Conservation (phyloP, 1,140 invertebrate species). For the Mylabris phalerata region DNA sequence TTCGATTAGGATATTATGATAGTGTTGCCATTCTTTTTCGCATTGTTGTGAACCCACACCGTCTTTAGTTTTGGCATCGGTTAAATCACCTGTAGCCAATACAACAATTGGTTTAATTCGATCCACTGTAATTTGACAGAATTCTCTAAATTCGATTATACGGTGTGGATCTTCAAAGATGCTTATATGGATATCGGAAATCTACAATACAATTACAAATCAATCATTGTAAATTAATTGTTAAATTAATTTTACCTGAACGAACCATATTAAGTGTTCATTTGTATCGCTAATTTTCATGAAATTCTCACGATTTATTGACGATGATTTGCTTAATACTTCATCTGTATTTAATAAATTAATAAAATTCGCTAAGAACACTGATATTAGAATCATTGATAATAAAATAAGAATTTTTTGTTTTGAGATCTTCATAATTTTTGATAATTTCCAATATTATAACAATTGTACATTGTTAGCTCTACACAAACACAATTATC, state of each 20-base stretch:
- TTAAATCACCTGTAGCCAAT: conserved; percentile 81
- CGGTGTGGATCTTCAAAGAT: conserved; percentile 70
- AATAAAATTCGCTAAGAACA: conserved; percentile 50
- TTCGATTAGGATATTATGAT: conserved; percentile 64
- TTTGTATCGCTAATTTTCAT: conserved; percentile 45
- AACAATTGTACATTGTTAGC: no score
- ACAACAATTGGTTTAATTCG: conserved; percentile 74
- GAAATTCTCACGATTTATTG: conserved; percentile 18
- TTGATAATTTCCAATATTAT: no score
- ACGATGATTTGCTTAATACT: conserved; percentile 14
- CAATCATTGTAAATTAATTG: conserved; percentile 12
- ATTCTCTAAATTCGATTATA: conserved; percentile 70
- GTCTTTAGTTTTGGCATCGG: conserved; percentile 78
- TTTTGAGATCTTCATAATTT: conserved; percentile 46
- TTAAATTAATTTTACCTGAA: conserved; percentile 54
- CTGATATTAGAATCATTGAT: conserved; percentile 47
- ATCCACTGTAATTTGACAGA: conserved; percentile 69
- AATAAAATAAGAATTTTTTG: conserved; percentile 44
- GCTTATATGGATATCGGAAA: conserved; percentile 86
- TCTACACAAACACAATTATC: no score
- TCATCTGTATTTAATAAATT: conserved; percentile 48
- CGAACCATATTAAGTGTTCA: conserved; percentile 65
- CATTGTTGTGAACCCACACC: conserved; percentile 76
- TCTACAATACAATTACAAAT: conserved; percentile 47
- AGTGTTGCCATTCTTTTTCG: conserved; percentile 78